These are phyloP conservation scores for Prosopocoilus inquinatus DNA, from an alignment of 2,888 invertebrate genomes.

Conservation along the genomic window DNA sequence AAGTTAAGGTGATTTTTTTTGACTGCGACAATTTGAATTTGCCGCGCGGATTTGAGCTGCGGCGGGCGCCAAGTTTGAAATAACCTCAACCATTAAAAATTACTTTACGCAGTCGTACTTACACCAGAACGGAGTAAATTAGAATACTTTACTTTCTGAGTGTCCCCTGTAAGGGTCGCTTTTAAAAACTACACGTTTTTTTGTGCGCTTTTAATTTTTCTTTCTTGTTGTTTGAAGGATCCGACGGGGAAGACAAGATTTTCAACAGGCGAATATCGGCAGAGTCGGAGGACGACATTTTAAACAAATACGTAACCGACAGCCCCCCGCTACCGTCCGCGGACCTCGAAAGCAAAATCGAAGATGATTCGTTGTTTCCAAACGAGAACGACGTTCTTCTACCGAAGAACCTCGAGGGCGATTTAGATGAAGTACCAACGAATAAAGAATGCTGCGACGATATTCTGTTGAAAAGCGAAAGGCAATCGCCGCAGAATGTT, in stretches of 20 bases:
- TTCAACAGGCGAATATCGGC: conserved; percentile 15
- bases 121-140: too few relatives aligned
- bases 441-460: not conserved
- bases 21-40: not conserved
- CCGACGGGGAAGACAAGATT: conserved; percentile 4
- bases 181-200: too few relatives aligned
- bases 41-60: too few relatives aligned
- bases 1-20: too few relatives aligned
- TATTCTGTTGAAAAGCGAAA: not conserved
- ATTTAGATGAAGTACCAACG: not conserved
- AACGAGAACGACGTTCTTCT: not conserved
- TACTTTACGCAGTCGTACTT: too few relatives aligned
- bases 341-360: not conserved
- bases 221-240: not conserved
- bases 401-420: not conserved
- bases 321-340: not conserved
- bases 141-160: too few relatives aligned
- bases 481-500: not conserved
- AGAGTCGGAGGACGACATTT: conserved; percentile 42
- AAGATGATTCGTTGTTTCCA: not conserved
- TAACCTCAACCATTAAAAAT: not conserved
- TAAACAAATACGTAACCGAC: conserved; percentile 31
- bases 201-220: too few relatives aligned
- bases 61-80: too few relatives aligned
- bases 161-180: too few relatives aligned